Evolutionary conservation across 2,888 invertebrate species (phyloP), one percentile per base, ranked within the genome.

Genomic region (Drosophila emarginata): DNA sequence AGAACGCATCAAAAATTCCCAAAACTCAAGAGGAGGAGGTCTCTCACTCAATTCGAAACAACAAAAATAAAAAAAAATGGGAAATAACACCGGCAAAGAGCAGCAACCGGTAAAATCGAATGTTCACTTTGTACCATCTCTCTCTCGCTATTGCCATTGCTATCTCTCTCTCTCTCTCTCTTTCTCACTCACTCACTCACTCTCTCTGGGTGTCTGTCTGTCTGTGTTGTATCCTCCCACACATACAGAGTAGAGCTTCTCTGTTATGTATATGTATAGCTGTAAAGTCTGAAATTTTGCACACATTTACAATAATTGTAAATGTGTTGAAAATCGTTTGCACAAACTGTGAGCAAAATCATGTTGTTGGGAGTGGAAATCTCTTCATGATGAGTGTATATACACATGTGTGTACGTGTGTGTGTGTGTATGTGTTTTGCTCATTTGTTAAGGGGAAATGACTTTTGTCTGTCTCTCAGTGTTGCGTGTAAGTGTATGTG

Each of bases 301-400:
- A 88, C 88, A 88, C 88, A 89, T 84, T 87, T 81, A 78, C 89
- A 89, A 74, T 84, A 68, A 86, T 84, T 89, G 89, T 76, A 82
- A 84, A 89, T 88, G 88, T 89, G 89, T 88, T 89, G 88, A 88
- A 89, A 89, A 89, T 88, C 88, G 88, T 76, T 84, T 88, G 89
- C 88, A 88, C 82, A 84, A 45, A 79, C 78, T 84, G 67, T 79
- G 89, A 88, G 81, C 81, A 79, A 76, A 72, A 64, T 45, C 62
- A 61, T 52, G 64, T 65, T 56, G 21, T 12, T 45, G 45, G 54
- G 52, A 62, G 70, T 65, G 60, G 73, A 71, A 71, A 72, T 66
- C 66, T 69, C 70, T 69, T 18, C 56, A 12, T 32, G 21, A 21
- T 45, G 21, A 39, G 66, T 26, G 15, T 40, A 26, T 26, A 26